These are phyloP conservation scores for Heliconius ethilla DNA, from an alignment of 2,888 invertebrate genomes.

Conservation along the genomic window DNA sequence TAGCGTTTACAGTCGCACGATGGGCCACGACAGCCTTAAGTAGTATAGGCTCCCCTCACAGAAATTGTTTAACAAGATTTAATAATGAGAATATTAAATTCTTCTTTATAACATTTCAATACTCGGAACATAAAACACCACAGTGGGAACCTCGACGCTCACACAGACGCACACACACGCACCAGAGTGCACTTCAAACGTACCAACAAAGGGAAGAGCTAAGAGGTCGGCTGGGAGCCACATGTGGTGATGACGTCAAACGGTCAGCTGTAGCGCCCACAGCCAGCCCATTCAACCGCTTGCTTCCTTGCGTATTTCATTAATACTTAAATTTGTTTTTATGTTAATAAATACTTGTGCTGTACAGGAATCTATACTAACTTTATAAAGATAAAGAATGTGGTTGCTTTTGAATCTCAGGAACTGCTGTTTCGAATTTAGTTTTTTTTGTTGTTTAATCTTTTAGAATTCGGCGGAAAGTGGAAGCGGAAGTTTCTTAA, in stretches of 20 bases:
- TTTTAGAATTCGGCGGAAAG: too few relatives aligned
- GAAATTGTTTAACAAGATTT: too few relatives aligned
- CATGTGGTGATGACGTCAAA: slow-evolving; percentile 68
- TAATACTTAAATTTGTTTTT: slow-evolving; percentile 28
- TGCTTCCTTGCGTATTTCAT: slow-evolving; percentile 37
- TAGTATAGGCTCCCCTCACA: too few relatives aligned
- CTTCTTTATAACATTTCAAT: neutral
- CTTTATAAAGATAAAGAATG: too few relatives aligned
- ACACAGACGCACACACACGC: slow-evolving; percentile 39
- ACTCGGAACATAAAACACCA: slow-evolving; percentile 10
- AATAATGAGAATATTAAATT: neutral
- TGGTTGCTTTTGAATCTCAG: too few relatives aligned
- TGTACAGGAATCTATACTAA: too few relatives aligned
- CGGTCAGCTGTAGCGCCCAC: slow-evolving; percentile 59
- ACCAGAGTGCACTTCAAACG: slow-evolving; percentile 47
- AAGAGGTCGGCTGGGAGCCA: slow-evolving; percentile 61
- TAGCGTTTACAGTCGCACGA: too few relatives aligned
- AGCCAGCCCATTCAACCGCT: slow-evolving; percentile 28
- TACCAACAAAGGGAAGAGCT: slow-evolving; percentile 55
- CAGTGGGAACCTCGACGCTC: slow-evolving; percentile 42
- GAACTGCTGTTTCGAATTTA: too few relatives aligned
- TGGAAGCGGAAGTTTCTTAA: too few relatives aligned
- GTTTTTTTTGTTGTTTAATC: neutral
- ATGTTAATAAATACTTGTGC: neutral
- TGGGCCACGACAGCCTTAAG: too few relatives aligned